Conservation (phyloP, 2,888 invertebrate genomes). For the Lasioglossum lativentre region DNA sequence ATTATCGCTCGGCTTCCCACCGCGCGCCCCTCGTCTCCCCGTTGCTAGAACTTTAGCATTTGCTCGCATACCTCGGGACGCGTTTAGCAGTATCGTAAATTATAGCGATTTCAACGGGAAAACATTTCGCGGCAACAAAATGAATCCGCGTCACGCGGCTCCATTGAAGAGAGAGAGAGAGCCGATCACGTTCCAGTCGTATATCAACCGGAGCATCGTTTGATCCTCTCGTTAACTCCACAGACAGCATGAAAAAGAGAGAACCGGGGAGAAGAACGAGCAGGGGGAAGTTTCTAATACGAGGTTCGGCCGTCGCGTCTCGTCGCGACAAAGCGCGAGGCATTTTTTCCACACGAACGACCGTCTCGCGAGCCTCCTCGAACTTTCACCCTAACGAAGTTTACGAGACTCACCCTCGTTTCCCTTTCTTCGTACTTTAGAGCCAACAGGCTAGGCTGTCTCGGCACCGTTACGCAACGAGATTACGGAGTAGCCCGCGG, state of each 20-base stretch:
- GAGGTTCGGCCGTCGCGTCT: slow-evolving; percentile 30
- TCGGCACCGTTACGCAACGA: slow-evolving; percentile 25
- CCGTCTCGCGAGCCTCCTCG: slow-evolving; percentile 19
- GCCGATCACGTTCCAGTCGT: slow-evolving; percentile 51
- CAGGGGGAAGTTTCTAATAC: slow-evolving; percentile 29
- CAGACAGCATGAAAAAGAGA: slow-evolving; percentile 12
- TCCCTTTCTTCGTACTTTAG: slow-evolving; percentile 27
- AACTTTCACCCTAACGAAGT: slow-evolving; percentile 43
- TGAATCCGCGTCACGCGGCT: slow-evolving; percentile 23
- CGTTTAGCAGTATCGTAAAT: slow-evolving; percentile 13
- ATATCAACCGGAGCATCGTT: slow-evolving; percentile 56
- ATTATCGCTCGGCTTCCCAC: slow-evolving; percentile 24
- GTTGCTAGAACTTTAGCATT: neutral
- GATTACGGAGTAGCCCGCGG: slow-evolving; percentile 17
- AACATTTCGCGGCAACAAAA: neutral
- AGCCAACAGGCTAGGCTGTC: neutral
- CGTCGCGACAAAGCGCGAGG: slow-evolving; percentile 24
- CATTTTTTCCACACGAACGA: slow-evolving; percentile 12
- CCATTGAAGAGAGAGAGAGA: neutral
- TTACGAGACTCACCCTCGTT: slow-evolving; percentile 12
- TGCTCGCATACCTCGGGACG: slow-evolving; percentile 14
- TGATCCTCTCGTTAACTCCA: slow-evolving; percentile 62
- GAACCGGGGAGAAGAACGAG: neutral
- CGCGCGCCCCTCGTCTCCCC: neutral
- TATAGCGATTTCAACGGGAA: neutral